Conservation (phyloP, 2,113 vertebrate species). For the Bos taurus region ARS-UCD2.0 NC_037335.1:96439501-96440000, state of each 20-base stretch:
- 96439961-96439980: background rate
- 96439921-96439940: background rate
- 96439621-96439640: background rate
- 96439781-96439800: background rate
- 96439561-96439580: background rate
- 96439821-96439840: background rate
- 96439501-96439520: background rate
- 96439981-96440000: background rate
- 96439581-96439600: too few species aligned
- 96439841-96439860: background rate
- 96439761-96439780: background rate
- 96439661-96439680: background rate
- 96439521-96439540: background rate
- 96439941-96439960: background rate
- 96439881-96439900: background rate
- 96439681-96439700: background rate
- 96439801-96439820: background rate
- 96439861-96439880: background rate
- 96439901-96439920: background rate
- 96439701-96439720: background rate
- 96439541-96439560: too few species aligned
- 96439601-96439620: background rate
- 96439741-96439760: background rate
- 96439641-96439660: background rate
- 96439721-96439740: background rate